These are phyloP conservation scores for Diachasma alloeum DNA, from an alignment of 1,140 invertebrate genomes.

Conservation along the genomic window DNA sequence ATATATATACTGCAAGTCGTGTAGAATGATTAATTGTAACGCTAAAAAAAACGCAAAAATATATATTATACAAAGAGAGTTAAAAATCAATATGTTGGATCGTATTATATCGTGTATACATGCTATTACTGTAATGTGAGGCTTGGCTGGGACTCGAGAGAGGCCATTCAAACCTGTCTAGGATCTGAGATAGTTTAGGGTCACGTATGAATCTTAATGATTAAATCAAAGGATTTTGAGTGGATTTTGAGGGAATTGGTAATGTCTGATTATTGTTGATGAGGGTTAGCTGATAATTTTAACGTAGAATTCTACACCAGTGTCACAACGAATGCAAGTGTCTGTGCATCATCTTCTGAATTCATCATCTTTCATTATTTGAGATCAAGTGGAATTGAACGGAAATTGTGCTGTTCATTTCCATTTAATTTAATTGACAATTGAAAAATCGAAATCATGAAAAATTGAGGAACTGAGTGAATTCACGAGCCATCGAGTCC, in stretches of 20 bases:
- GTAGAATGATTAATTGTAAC: conserved; percentile 51
- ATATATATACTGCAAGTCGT: conserved; percentile 51
- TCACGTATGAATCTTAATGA: not conserved
- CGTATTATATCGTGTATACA: conserved; percentile 23
- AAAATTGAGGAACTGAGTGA: not conserved
- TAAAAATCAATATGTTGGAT: conserved; percentile 12
- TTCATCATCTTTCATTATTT: not conserved
- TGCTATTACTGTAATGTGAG: not conserved
- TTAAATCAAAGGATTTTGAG: not conserved
- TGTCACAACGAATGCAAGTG: conserved; percentile 1
- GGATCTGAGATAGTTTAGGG: not conserved
- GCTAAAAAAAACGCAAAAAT: conserved; percentile 28
- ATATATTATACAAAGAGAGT: conserved; percentile 28
- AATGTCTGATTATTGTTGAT: not conserved
- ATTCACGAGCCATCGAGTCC: not conserved
- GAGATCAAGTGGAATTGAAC: not conserved
- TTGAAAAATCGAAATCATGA: not conserved
- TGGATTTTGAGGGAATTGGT: not conserved
- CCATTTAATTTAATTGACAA: not conserved
- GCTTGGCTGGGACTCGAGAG: not conserved
- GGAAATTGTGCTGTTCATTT: not conserved
- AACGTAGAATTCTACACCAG: not conserved
- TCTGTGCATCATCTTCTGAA: not conserved
- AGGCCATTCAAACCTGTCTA: not conserved
- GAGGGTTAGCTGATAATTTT: not conserved